Evolutionary conservation across 2,888 invertebrate genomes (phyloP), one percentile per base, ranked within the genome.

Genomic region (Rotaria socialis): DNA sequence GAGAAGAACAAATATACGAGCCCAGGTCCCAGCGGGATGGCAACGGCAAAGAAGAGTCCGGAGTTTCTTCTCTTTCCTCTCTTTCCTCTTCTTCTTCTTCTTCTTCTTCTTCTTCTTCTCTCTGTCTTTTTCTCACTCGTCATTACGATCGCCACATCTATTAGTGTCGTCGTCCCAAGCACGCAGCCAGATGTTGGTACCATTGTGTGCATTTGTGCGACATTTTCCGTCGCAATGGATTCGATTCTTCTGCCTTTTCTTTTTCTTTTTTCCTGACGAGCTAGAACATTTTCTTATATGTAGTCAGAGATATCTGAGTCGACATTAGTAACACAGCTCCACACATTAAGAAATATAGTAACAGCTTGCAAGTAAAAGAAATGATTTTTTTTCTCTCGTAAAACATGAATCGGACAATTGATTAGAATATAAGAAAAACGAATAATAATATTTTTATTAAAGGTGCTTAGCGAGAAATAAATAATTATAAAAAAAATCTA

Each of bases 201-300:
- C 67, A 35, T 67, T 14, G 35, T 67, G 19, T 67, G 67, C 35
- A 35, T 19, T 67, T 35, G 67, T 6, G 35, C 67, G 67, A 67
- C 67, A 67, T 67, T 67, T 67, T 67, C 67, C 67, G 67, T 67
- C 67, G 67, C 67, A 67, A 35, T 67, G 67, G 35, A 67, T 67
- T 67, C 67, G 67, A 67, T 16, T 67, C 35, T 67, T 35, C 4
- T 27, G 14, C 67, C 35, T 67, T 67, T 67, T 35, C 35, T 35
- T 35, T 67, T 41, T 67, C 35, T 67, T 67, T 35, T 67, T 27
- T 67, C 11, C 14, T 27, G 67, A 67, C 67, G 35, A 67, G 19
- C 67, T 27, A 41, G 67, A 67, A 35, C 67, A 67, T 67, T 67
- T 67, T 67, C 67, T 41, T 41, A 41, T 19, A 27, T 67, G 19